Base-by-base conservation (phyloP, 2,888 invertebrate genomes). In the Drosophila melanocephala region DNA sequence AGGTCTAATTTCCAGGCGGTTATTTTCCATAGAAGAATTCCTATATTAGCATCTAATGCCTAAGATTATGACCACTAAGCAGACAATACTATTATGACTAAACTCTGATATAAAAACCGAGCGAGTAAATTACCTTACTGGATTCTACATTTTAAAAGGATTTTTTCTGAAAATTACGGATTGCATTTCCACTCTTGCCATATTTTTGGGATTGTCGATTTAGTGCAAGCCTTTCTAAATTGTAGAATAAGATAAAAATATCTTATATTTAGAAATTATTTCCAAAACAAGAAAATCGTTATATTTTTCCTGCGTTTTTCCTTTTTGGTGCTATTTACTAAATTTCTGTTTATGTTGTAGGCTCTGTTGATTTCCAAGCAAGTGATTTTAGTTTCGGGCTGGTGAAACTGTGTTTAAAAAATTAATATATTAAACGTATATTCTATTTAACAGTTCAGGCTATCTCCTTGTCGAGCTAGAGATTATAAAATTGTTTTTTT, bases 401-500 rank as follows among this genome's bases (percentile, higher is more conserved):
- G 12, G 0, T 12, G 12, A 33, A 33, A 33, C 12, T 12, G 12
- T 33, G 33, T 4, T 35, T 35, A 14, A 14, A 5, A 14, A 28
- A 28, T 35, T 14, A 14, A 14, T 35, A 35, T 35, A 35, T 35
- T 14, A 1, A 14, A 35, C 35, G 14, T 35, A 35, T 14, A 35
- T 35, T 35, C 1, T 14, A 5, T 35, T 35, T 14, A 35, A 35
- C 1, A 35, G 35, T 12, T 33, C 39, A 1, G 39, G 9, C 9
- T 39, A 37, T 37, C 42, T 10, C 5, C 42, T 5, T 12, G 12
- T 22, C 44, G 44, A 44, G 5, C 12, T 22, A 12, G 22, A 22
- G 44, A 44, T 47, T 47, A 5, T 1, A 47, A 26, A 70, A 39
- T 63, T 42, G 3, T n/a, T 53, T 7, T 33, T 58, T 66, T 69